Conservation (phyloP, 2,888 invertebrate species). For the Dasysyrphus tricinctus region DNA sequence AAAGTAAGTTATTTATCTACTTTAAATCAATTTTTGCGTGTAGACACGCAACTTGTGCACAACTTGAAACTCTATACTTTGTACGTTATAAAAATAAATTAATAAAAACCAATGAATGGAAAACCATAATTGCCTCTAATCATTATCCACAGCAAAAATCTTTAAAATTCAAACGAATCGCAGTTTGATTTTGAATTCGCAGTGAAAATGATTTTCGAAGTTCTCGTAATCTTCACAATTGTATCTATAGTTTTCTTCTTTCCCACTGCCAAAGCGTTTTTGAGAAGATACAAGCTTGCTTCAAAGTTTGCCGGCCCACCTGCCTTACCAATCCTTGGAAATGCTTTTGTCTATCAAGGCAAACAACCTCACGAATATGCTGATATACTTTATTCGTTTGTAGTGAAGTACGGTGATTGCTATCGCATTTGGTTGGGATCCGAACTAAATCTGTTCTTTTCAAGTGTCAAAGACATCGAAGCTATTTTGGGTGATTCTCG, state of each 20-base stretch:
- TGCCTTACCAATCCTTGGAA: conserved; percentile 84
- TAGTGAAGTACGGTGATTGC: conserved; percentile 15
- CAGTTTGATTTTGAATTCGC: conserved; percentile 12
- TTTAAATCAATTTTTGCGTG: conserved; percentile 15
- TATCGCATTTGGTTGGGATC: conserved; percentile 60
- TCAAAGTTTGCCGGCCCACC: conserved; percentile 79
- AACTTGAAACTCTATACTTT: neutral
- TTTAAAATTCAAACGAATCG: neutral
- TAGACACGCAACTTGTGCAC: conserved; percentile 6
- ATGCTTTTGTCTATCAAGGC: conserved; percentile 79
- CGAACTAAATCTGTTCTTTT: conserved; percentile 76
- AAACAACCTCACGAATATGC: conserved; percentile 29
- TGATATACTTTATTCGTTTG: conserved; percentile 32
- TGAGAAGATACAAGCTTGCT: conserved; percentile 26
- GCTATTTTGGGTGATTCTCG: conserved; percentile 67
- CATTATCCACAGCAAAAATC: neutral
- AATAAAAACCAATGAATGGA: neutral
- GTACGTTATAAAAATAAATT: neutral
- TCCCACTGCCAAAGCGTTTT: conserved; percentile 2
- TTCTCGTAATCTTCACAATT: neutral
- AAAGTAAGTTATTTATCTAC: neutral
- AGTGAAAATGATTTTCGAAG: conserved; percentile 25
- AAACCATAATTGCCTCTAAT: neutral
- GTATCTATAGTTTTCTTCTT: neutral
- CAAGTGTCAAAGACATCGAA: conserved; percentile 74